Percentiles rank a stretch among this genome's conserved stretches.
Conservation (phyloP, 2,797 vertebrate genomes). For the Choloepus didactylus region DNA sequence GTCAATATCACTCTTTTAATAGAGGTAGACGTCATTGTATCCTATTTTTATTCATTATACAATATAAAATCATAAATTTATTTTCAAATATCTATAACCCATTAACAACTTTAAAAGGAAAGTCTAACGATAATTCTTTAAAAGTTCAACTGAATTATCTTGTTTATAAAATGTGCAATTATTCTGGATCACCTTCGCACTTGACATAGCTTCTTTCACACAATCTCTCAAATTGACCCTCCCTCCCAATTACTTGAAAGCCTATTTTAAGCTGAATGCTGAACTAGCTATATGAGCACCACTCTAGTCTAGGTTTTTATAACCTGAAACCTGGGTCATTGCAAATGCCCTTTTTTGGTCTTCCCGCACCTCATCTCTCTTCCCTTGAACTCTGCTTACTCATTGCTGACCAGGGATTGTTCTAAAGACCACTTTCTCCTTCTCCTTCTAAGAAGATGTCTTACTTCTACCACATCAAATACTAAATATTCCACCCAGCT, state of each 20-base stretch:
- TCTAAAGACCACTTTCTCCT: background rate
- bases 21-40: conserved; percentile 61
- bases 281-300: background rate
- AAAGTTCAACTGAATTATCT: conserved; percentile 57
- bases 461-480: background rate
- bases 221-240: conserved; percentile 2
- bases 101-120: no score
- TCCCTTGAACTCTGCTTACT: background rate
- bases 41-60: no score
- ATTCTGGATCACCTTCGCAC: conserved; percentile 41
- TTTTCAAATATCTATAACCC: no score
- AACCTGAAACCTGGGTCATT: background rate
- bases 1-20: conserved; percentile 62
- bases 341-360: background rate
- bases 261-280: background rate
- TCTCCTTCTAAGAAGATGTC: background rate
- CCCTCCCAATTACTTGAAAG: conserved; percentile 47
- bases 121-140: no score
- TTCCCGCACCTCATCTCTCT: background rate
- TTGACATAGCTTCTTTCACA: conserved; percentile 12
- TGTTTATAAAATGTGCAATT: conserved; percentile 48
- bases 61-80: no score
- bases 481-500: background rate
- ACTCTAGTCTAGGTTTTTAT: background rate
- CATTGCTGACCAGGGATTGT: background rate